These are phyloP conservation scores for Ophioninae sp. DNA, from an alignment of 2,888 invertebrate species.

Conservation along the genomic window DNA sequence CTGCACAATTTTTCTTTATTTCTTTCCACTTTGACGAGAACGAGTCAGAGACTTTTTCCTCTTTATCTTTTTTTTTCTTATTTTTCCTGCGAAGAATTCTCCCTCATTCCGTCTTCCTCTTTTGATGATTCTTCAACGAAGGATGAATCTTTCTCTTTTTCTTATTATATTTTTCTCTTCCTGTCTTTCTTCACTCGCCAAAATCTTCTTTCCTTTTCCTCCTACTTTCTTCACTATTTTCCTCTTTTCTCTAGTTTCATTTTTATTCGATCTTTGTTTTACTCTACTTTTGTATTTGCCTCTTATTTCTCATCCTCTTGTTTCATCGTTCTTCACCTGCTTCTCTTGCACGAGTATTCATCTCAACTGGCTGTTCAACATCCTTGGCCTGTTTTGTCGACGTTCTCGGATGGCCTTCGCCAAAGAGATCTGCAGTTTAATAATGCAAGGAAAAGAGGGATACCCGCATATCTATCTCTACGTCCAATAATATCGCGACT, in stretches of 20 bases:
- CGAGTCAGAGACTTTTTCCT: not conserved
- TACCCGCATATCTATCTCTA: too few species aligned
- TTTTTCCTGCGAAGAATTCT: constrained; percentile 54
- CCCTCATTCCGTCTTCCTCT: not conserved
- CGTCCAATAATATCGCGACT: too few species aligned
- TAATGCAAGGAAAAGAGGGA: not conserved
- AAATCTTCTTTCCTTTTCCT: not conserved
- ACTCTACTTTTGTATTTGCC: not conserved
- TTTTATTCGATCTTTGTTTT: constrained; percentile 15
- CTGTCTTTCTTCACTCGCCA: not conserved
- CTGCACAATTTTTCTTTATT: too few species aligned
- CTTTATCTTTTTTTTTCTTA: constrained; percentile 65
- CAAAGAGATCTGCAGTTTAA: constrained; percentile 24
- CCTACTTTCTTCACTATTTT: not conserved
- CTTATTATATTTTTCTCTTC: not conserved
- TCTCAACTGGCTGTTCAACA: not conserved
- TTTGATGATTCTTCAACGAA: not conserved
- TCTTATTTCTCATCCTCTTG: not conserved
- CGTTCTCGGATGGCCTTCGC: constrained; percentile 49
- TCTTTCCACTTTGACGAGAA: too few species aligned
- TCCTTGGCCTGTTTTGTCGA: constrained; percentile 11
- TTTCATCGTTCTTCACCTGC: too few species aligned
- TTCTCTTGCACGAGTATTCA: not conserved
- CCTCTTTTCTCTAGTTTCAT: not conserved
- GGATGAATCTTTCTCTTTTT: not conserved